phyloP scores from a whole-genome alignment of 2,113 vertebrate genomes.

The Mastomys coucha region DNA sequence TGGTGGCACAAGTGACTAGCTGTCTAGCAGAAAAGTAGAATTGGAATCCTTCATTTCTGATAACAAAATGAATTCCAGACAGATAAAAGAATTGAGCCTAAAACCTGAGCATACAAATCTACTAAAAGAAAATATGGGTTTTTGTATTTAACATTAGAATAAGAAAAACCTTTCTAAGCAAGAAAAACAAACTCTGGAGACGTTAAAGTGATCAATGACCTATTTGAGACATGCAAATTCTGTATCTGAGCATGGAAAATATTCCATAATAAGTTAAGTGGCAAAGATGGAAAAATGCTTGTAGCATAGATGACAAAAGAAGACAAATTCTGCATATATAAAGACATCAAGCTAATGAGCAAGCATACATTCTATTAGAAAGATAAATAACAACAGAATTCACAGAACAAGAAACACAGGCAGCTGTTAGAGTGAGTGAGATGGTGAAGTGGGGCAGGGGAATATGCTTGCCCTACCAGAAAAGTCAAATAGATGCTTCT shows the following conservation, averaged over 20 bases:
- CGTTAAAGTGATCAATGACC: neutral
- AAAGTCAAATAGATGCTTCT: neutral
- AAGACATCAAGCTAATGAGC: neutral
- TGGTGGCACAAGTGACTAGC: slow-evolving; percentile 17
- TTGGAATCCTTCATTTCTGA: slow-evolving; percentile 41
- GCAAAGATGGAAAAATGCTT: neutral
- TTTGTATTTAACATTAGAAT: neutral
- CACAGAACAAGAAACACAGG: slow-evolving; percentile 20
- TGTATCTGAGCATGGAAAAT: neutral
- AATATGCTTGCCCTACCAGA: neutral
- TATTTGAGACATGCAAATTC: neutral
- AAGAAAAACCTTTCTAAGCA: neutral
- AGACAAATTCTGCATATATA: neutral
- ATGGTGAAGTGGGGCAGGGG: neutral
- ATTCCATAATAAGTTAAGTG: neutral
- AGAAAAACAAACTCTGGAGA: neutral
- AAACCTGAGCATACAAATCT: slow-evolving; percentile 43
- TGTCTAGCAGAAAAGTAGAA: slow-evolving; percentile 35
- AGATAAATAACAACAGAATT: neutral
- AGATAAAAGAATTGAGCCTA: slow-evolving; percentile 21
- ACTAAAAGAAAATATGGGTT: slow-evolving; percentile 56
- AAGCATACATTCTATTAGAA: neutral
- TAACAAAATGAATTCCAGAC: slow-evolving; percentile 45
- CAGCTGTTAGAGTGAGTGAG: neutral
- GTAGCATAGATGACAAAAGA: neutral